Conservation (phyloP, 2,113 vertebrate species). For the Ornithorhynchus anatinus region DNA sequence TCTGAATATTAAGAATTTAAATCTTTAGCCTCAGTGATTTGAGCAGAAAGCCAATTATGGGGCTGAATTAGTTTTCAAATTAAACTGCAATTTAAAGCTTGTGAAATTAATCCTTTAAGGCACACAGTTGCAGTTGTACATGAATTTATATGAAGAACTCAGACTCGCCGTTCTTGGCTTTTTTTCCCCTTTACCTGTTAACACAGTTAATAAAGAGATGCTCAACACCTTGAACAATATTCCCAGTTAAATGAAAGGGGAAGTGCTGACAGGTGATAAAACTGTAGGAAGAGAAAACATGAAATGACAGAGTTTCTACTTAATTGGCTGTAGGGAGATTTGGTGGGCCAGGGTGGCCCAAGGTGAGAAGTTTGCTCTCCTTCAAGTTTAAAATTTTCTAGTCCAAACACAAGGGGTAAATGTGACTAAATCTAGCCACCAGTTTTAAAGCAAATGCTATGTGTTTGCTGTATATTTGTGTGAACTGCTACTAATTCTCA, state of each 20-base stretch:
- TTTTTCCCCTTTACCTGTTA: slow-evolving; percentile 5
- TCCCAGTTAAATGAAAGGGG: not conserved
- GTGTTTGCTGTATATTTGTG: too few species aligned
- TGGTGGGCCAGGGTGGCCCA: not conserved
- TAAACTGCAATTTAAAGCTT: slow-evolving; percentile 91
- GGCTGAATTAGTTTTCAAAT: slow-evolving; percentile 97
- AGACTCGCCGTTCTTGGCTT: slow-evolving; percentile 39
- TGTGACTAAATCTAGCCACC: too few species aligned
- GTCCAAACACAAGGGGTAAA: too few species aligned
- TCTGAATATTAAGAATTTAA: slow-evolving; percentile 92
- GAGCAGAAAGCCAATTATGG: slow-evolving; percentile 96
- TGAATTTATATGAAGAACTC: slow-evolving; percentile 66
- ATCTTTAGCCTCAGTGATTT: slow-evolving; percentile 93
- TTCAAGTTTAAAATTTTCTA: not conserved
- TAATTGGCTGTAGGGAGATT: not conserved
- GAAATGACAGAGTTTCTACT: not conserved
- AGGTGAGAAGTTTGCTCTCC: not conserved
- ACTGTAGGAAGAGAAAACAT: not conserved
- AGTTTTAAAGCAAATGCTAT: too few species aligned
- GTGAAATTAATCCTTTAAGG: slow-evolving; percentile 92
- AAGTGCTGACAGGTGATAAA: not conserved
- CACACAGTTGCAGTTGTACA: slow-evolving; percentile 67
- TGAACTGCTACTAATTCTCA: too few species aligned
- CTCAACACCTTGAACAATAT: not conserved
- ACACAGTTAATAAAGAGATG: not conserved